phyloP scores from a whole-genome alignment of 2,113 vertebrate species.

The Ceuthmochares aereus region DNA sequence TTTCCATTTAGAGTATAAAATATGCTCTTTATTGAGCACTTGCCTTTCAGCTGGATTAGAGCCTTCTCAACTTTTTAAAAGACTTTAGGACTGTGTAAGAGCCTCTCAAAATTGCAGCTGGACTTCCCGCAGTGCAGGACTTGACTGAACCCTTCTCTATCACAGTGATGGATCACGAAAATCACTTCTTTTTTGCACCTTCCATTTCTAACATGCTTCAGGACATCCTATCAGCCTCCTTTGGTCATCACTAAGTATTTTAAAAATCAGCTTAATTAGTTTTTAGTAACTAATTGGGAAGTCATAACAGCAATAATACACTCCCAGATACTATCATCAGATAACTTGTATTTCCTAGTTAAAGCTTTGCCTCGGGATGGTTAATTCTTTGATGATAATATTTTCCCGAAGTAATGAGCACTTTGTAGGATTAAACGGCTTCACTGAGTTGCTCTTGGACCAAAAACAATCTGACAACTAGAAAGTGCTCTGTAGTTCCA shows the following conservation, averaged over 20 bases:
- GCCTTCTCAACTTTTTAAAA: not conserved
- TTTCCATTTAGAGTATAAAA: slow-evolving; percentile 14
- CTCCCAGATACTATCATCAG: slow-evolving; percentile 13
- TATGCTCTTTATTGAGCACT: not conserved
- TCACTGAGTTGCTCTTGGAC: slow-evolving; percentile 45
- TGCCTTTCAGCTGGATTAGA: not conserved
- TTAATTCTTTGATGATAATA: slow-evolving; percentile 64
- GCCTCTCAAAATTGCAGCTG: slow-evolving; percentile 8
- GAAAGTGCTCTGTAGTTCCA: slow-evolving; percentile 26
- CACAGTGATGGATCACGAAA: not conserved
- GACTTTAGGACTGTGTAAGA: not conserved
- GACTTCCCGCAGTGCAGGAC: not conserved
- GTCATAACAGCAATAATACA: slow-evolving; percentile 29
- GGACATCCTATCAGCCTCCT: not conserved
- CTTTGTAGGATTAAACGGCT: slow-evolving; percentile 61
- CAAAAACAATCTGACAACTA: slow-evolving; percentile 44
- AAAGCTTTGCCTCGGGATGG: slow-evolving; percentile 44
- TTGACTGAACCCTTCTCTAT: not conserved
- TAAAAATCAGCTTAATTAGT: slow-evolving; percentile 4
- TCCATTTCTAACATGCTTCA: not conserved
- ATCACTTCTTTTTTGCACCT: not conserved
- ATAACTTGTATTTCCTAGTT: not conserved
- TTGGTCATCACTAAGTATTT: not conserved
- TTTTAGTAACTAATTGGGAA: slow-evolving; percentile 55
- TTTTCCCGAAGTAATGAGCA: slow-evolving; percentile 62